Conservation (phyloP, 2,888 invertebrate species). For the Cryptus viduatorius region DNA sequence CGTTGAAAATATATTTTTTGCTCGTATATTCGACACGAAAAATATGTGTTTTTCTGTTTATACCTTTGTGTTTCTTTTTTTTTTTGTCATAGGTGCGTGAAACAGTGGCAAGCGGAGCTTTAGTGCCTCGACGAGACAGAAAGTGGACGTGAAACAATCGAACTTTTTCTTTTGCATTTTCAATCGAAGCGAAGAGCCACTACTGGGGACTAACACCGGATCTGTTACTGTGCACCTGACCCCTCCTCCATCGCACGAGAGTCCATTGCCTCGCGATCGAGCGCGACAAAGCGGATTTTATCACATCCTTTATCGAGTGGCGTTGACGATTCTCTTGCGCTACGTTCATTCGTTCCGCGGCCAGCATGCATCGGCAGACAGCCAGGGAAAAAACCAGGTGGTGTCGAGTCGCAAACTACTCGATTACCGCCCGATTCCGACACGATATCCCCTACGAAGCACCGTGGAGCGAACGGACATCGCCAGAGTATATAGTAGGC, state of each 20-base stretch:
- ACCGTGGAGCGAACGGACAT: slow-evolving; percentile 40
- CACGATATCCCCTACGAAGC: slow-evolving; percentile 51
- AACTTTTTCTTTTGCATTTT: slow-evolving; percentile 46
- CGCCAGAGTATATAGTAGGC: slow-evolving; percentile 14
- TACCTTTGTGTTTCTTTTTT: not conserved
- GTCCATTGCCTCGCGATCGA: slow-evolving; percentile 51
- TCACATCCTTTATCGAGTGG: slow-evolving; percentile 68
- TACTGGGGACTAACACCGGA: slow-evolving; percentile 38
- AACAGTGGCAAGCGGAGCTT: not conserved
- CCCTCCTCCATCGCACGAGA: slow-evolving; percentile 17
- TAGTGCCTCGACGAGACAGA: not conserved
- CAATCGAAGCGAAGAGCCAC: slow-evolving; percentile 32
- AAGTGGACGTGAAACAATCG: not conserved
- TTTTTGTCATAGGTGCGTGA: slow-evolving; percentile 5
- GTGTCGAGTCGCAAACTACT: slow-evolving; percentile 69
- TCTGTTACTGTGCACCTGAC: slow-evolving; percentile 63
- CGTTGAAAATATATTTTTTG: not conserved
- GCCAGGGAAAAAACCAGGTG: slow-evolving; percentile 69
- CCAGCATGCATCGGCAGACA: slow-evolving; percentile 61
- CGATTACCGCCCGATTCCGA: slow-evolving; percentile 66
- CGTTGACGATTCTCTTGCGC: slow-evolving; percentile 66
- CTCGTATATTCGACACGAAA: not conserved
- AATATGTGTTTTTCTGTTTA: not conserved
- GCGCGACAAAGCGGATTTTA: slow-evolving; percentile 68
- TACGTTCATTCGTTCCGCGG: slow-evolving; percentile 44